A percentile compares a stretch with the other conserved stretches of the same genome.
phyloP scores from a whole-genome alignment of 2,113 vertebrate species.

The Neomonachus schauinslandi region DNA sequence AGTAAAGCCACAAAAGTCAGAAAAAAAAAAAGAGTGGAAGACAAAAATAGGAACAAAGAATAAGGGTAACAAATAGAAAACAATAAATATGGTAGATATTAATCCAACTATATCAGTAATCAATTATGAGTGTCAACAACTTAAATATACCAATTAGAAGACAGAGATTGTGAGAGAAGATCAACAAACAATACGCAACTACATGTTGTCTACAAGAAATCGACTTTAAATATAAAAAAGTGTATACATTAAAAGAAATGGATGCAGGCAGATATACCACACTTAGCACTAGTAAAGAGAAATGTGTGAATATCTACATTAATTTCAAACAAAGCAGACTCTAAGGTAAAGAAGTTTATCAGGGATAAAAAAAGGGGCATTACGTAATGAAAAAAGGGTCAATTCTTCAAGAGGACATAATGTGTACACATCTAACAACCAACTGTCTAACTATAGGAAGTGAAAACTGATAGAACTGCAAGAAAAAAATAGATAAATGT shows the following conservation, averaged over 20 bases:
- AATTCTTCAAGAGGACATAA: background rate
- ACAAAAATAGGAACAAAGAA: background rate
- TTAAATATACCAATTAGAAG: background rate
- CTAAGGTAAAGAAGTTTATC: background rate
- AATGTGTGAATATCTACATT: background rate
- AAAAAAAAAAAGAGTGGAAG: background rate
- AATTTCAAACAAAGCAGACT: background rate
- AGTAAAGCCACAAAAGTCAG: background rate
- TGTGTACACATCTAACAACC: background rate
- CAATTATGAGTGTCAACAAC: background rate
- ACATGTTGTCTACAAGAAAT: background rate
- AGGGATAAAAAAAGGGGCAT: background rate
- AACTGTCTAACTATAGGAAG: background rate
- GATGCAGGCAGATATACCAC: background rate
- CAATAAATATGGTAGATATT: background rate
- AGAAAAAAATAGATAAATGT: background rate
- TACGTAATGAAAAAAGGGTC: background rate
- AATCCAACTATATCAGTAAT: background rate
- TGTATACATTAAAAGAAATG: background rate
- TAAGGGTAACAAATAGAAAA: background rate
- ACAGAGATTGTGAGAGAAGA: background rate
- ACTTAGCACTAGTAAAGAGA: background rate
- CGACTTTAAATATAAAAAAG: background rate
- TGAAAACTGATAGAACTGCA: background rate
- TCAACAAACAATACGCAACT: background rate